A percentile compares a stretch with the other conserved stretches of the same genome.
Evolutionary conservation across 2,113 vertebrate genomes (phyloP).

Genomic region (Trinectes maculatus): DNA sequence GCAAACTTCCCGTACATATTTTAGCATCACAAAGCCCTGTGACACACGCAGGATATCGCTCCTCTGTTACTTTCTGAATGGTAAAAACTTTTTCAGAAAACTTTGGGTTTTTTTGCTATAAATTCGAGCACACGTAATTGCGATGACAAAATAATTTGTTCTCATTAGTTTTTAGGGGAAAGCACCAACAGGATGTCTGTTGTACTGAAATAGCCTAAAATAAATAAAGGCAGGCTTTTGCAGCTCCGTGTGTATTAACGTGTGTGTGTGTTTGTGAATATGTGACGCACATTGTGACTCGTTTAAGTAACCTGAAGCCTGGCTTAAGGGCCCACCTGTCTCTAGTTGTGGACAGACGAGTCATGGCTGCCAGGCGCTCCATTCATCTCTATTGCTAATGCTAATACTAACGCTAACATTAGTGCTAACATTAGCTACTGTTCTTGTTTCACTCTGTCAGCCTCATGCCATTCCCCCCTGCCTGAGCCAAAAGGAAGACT

Average conservation of each 20-base stretch:
- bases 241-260: conserved; percentile 32
- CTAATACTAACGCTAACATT: conserved; percentile 77
- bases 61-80: conserved; percentile 11
- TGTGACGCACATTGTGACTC: conserved; percentile 64
- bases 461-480: conserved; percentile 58
- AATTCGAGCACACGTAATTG: neutral
- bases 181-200: neutral
- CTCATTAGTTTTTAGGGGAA: neutral
- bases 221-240: conserved; percentile 20
- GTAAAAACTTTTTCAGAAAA: conserved; percentile 5
- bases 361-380: conserved; percentile 68
- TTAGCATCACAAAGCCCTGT: conserved; percentile 74
- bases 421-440: conserved; percentile 79
- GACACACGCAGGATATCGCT: conserved; percentile 58
- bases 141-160: neutral
- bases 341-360: conserved; percentile 74
- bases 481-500: conserved; percentile 60
- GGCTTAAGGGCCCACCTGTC: conserved; percentile 77
- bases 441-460: conserved; percentile 76
- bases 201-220: conserved; percentile 15
- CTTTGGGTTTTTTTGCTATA: conserved; percentile 6
- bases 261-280: conserved; percentile 52
- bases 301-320: conserved; percentile 71
- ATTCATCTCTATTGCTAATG: conserved; percentile 71
- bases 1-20: conserved; percentile 77